Base-by-base conservation (phyloP, 2,888 invertebrate genomes). In the Mythimna pallens region DNA sequence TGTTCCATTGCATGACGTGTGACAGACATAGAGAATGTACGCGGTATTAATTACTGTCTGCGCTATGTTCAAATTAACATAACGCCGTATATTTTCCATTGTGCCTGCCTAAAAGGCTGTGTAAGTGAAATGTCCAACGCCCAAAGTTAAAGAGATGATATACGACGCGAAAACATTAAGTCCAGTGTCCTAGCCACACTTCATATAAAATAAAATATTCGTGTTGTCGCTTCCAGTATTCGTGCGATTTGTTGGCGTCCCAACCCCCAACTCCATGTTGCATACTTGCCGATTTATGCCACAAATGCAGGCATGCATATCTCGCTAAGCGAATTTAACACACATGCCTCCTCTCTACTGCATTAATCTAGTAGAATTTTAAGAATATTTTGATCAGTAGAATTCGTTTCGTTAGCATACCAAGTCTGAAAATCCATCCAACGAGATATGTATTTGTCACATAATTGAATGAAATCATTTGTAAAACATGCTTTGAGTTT, bases 71-170 rank as follows among this genome's bases (percentile, higher is more conserved):
- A 22, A 54, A 72, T 78, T 78, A 40, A 54, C 59, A 70, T 25
- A 52, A 52, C 17, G 30, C 43, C 20, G 12, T 22, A 52, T 14
- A 25, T 70, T 59, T 78, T 34, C 43, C n/a, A 10, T 25, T 52
- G 25, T 70, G 3, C 5, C 22, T 47, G 70, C 36, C 70, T 30
- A 71, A 78, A 74, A 71, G 43, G 52, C 10, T 78, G 59, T 54
- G 36, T 34, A 30, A 47, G 47, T 61, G 72, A 54, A 71, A 78
- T 72, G 22, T 71, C 47, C 54, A 78, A 78, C 34, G 3, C n/a
- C 43, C 59, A 70, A 69, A 50, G 14, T 40, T 47, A 43, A 43
- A 69, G 4, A n/a, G 70, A 8, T 70, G 17, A 70, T 25, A 9
- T 71, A 47, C 43, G 78, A 36, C 25, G n/a, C 54, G 22, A 61